These are phyloP conservation scores for Hylaea fasciaria DNA, from an alignment of 2,888 invertebrate species.

Conservation along the genomic window DNA sequence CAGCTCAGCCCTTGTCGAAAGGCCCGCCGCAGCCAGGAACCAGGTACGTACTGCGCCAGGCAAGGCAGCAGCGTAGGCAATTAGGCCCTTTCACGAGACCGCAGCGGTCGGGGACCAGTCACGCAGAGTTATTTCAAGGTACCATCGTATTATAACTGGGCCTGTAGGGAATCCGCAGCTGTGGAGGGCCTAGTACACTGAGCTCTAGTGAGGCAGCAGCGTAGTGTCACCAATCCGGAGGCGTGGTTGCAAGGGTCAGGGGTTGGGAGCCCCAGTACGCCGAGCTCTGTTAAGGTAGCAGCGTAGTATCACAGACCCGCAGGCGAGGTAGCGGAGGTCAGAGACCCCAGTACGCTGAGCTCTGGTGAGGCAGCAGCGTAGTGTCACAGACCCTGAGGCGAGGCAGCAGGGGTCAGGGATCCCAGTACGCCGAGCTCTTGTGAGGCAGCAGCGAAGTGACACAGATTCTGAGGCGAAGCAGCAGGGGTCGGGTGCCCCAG, in stretches of 20 bases:
- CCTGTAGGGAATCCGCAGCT: conserved; percentile 11
- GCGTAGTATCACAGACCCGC: no score
- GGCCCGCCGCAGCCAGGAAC: conserved; percentile 17
- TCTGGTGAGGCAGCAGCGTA: conserved; percentile 30
- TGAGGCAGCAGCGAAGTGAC: conserved; percentile 22
- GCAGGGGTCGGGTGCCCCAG: conserved; percentile 3
- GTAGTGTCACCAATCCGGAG: conserved; percentile 6
- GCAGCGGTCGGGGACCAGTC: background rate
- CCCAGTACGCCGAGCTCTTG: conserved; percentile 13
- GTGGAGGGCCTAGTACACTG: conserved; percentile 1
- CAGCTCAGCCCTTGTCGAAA: conserved; percentile 8
- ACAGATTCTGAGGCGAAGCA: conserved; percentile 12
- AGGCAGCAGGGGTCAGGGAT: conserved; percentile 12
- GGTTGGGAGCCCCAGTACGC: conserved; percentile 9
- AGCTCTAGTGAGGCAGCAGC: conserved; percentile 24
- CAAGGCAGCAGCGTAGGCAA: conserved; percentile 18
- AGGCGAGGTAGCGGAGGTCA: no score
- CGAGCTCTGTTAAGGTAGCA: conserved; percentile 29
- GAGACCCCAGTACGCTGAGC: conserved; percentile 18
- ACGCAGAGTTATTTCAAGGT: conserved; percentile 27
- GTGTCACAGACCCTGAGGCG: no score
- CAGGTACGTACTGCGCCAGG: conserved; percentile 9
- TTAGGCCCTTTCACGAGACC: conserved; percentile 8
- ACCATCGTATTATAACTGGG: conserved; percentile 13
- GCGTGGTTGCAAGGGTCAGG: no score